Conservation (phyloP, 1,140 invertebrate genomes). For the Halictus rubicundus region DNA sequence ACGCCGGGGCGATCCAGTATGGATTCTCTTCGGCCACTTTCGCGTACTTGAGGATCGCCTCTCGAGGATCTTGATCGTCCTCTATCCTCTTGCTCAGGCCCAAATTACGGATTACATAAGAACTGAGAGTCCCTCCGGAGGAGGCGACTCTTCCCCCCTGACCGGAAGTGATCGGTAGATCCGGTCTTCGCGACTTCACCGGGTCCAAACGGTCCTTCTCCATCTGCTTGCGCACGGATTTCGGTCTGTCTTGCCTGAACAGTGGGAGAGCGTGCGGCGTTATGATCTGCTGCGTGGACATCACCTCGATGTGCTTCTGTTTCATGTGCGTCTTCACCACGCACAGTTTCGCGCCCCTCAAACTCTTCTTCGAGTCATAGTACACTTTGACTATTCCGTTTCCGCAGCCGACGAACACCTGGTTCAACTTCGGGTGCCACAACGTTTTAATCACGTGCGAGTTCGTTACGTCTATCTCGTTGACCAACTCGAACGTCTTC, state of each 20-base stretch:
- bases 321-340: conserved; percentile 90
- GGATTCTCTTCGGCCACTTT: conserved; percentile 98
- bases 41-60: conserved; percentile 97
- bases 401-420: conserved; percentile 95
- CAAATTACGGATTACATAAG: conserved; percentile 97
- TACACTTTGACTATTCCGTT: conserved; percentile 95
- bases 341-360: conserved; percentile 95
- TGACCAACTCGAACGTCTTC: conserved; percentile 88
- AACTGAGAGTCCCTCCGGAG: conserved; percentile 97
- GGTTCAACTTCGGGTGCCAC: conserved; percentile 99
- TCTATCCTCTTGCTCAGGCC: conserved; percentile 96
- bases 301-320: conserved; percentile 90
- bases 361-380: conserved; percentile 92
- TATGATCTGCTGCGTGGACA: conserved; percentile 96
- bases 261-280: conserved; percentile 97
- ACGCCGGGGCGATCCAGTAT: conserved; percentile 96
- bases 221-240: conserved; percentile 94
- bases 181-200: conserved; percentile 94
- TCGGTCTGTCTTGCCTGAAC: conserved; percentile 95
- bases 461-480: conserved; percentile 87
- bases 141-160: conserved; percentile 95
- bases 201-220: conserved; percentile 96
- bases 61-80: conserved; percentile 97
- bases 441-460: conserved; percentile 93
- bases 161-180: conserved; percentile 94